A percentile compares a stretch with the other conserved stretches of the same genome.
Conservation (phyloP, 2,797 vertebrate species). For the Carcharodon carcharias region DNA sequence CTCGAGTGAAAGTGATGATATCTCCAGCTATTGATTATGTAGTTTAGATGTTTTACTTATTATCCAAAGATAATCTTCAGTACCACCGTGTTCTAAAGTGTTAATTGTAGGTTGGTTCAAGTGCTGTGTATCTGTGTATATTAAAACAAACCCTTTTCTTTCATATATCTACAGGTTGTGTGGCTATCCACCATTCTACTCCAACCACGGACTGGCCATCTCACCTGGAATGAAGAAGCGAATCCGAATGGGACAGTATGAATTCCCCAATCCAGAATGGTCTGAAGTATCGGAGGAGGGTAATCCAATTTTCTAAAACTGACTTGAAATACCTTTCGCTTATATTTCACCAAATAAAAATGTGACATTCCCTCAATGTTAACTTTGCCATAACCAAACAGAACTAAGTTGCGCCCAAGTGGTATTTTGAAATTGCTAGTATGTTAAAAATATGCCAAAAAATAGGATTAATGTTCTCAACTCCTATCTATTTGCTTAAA, state of each 20-base stretch:
- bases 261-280: conserved; percentile 94
- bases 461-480: too few relatives aligned
- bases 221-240: conserved; percentile 95
- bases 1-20: background rate
- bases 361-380: background rate
- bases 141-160: accelerated
- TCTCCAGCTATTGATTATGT: background rate
- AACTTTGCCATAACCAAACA: background rate
- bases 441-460: background rate
- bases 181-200: conserved; percentile 96
- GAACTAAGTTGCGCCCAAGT: background rate
- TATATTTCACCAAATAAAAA: background rate
- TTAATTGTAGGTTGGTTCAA: background rate
- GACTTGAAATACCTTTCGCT: background rate
- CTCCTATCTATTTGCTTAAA: background rate
- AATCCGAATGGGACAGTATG: conserved; percentile 92
- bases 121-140: background rate
- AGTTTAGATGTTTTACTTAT: background rate
- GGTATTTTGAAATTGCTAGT: background rate
- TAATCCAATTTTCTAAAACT: conserved; percentile 45
- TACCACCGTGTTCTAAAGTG: background rate
- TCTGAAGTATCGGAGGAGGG: conserved; percentile 94
- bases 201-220: conserved; percentile 92
- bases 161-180: conserved; percentile 65
- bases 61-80: background rate